Evolutionary conservation across 2,888 invertebrate species (phyloP).

Genomic region (Oithona nana): DNA sequence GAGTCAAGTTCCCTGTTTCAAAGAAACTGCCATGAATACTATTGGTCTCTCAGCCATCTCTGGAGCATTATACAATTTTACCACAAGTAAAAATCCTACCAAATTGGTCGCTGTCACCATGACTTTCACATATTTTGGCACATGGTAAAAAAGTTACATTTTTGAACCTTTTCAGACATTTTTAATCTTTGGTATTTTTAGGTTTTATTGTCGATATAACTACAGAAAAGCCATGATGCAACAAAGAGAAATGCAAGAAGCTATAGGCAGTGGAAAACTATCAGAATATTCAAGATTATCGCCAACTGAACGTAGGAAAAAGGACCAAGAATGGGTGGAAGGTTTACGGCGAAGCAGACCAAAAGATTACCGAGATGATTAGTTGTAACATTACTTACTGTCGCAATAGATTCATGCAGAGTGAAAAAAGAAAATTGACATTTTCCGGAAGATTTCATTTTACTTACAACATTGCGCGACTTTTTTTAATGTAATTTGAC

Average conservation of each 20-base stretch:
- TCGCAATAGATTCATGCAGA: too few species aligned
- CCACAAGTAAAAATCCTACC: not conserved
- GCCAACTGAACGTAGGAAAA: not conserved
- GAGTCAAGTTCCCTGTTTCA: slow-evolving; percentile 1
- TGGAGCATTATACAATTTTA: not conserved
- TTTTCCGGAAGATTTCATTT: too few species aligned
- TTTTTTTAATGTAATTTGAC: too few species aligned
- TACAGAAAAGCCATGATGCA: not conserved
- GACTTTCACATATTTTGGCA: not conserved
- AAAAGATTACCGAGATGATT: not conserved
- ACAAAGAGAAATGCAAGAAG: not conserved
- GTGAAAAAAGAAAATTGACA: too few species aligned
- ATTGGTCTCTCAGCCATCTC: not conserved
- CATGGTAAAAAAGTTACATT: not conserved
- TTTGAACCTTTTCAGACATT: not conserved
- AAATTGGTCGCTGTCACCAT: not conserved
- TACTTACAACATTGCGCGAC: too few species aligned
- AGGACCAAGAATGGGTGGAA: not conserved
- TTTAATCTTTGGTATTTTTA: not conserved
- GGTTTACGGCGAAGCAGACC: not conserved
- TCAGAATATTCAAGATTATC: not conserved
- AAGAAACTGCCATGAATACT: not conserved
- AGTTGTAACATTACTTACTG: too few species aligned
- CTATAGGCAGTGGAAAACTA: not conserved
- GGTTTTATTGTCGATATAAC: not conserved